Percentiles rank a stretch among this genome's conserved stretches.
phyloP scores from a whole-genome alignment of 2,888 invertebrate genomes.

The Nezara viridula region DNA sequence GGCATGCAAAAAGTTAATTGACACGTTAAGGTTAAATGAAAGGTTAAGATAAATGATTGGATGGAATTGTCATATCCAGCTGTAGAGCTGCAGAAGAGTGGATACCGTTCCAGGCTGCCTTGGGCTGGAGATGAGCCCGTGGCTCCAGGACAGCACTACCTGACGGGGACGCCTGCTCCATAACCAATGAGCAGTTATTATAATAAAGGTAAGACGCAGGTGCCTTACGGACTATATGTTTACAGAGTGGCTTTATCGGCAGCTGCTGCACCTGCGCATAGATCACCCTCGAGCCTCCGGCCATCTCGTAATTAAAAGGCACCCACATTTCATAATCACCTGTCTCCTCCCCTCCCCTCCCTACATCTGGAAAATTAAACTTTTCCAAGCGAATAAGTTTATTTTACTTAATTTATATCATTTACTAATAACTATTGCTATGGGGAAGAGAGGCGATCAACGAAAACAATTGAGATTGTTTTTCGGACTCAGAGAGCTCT shows the following conservation, averaged over 20 bases:
- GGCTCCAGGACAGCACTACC: neutral
- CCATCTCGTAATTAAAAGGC: neutral
- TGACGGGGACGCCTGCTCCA: neutral
- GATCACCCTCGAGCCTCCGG: neutral
- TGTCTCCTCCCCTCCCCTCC: neutral
- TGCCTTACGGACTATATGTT: neutral
- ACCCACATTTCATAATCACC: neutral
- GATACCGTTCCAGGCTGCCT: neutral
- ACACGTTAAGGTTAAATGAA: no score
- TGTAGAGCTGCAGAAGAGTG: neutral
- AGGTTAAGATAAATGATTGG: no score
- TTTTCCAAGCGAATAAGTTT: neutral
- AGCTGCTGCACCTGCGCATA: conserved; percentile 2
- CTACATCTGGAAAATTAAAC: neutral
- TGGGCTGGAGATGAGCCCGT: neutral
- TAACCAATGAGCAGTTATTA: conserved; percentile 15
- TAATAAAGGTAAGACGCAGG: neutral
- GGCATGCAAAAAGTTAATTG: no score
- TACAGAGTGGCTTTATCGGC: neutral
- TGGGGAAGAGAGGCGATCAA: no score
- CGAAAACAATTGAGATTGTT: no score
- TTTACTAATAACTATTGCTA: no score
- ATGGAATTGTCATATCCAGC: no score
- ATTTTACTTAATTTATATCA: neutral
- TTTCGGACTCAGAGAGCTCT: no score